Evolutionary conservation across 2,888 invertebrate species (phyloP).

Genomic region (Agrypnus murinus): DNA sequence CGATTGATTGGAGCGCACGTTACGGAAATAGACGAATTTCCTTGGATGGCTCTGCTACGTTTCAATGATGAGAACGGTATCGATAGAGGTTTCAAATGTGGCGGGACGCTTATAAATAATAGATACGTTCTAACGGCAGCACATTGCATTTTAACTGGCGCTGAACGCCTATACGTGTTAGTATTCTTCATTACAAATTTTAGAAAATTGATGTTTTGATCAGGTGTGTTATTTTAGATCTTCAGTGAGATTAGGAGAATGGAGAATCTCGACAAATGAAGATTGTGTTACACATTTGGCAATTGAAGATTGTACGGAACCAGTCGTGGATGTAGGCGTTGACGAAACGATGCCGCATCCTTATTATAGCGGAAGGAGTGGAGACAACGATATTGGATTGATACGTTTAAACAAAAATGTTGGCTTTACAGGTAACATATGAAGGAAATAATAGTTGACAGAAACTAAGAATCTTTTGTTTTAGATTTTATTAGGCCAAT

Average conservation of each 20-base stretch:
- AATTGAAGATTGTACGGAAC: slow-evolving; percentile 59
- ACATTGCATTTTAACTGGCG: slow-evolving; percentile 70
- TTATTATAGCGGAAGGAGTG: slow-evolving; percentile 57
- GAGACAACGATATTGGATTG: slow-evolving; percentile 68
- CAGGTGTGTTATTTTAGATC: slow-evolving; percentile 58
- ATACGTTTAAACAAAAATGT: slow-evolving; percentile 71
- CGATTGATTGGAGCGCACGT: slow-evolving; percentile 67
- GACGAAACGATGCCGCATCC: slow-evolving; percentile 61
- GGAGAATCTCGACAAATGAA: slow-evolving; percentile 67
- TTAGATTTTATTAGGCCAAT: slow-evolving; percentile 63
- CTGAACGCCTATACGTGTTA: slow-evolving; percentile 70
- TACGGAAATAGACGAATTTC: slow-evolving; percentile 70
- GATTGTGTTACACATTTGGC: slow-evolving; percentile 69
- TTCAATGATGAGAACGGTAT: slow-evolving; percentile 61
- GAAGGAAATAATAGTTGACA: neutral
- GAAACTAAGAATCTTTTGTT: slow-evolving; percentile 1
- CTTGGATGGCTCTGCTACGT: slow-evolving; percentile 72
- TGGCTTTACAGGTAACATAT: slow-evolving; percentile 70
- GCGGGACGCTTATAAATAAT: slow-evolving; percentile 73
- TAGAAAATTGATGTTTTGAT: neutral
- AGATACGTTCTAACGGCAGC: slow-evolving; percentile 75
- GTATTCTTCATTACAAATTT: neutral
- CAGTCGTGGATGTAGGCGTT: slow-evolving; percentile 64
- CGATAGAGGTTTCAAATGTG: slow-evolving; percentile 68
- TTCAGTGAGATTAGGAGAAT: slow-evolving; percentile 71